phyloP scores from a whole-genome alignment of 2,797 vertebrate species.

The Huso huso region DNA sequence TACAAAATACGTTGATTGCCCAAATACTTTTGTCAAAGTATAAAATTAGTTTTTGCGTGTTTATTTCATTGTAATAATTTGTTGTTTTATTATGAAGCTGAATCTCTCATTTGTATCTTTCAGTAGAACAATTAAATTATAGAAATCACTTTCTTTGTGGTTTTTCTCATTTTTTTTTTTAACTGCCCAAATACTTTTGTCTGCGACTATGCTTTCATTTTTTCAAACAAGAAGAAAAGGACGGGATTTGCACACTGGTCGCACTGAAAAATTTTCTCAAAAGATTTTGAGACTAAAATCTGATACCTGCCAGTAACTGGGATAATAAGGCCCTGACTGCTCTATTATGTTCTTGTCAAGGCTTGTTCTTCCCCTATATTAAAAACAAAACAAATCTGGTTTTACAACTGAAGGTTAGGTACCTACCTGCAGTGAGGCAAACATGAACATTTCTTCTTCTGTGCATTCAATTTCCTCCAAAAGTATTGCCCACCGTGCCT shows the following conservation, averaged over 20 bases:
- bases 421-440: slow-evolving; percentile 87
- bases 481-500: slow-evolving; percentile 90
- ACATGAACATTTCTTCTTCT: slow-evolving; percentile 96
- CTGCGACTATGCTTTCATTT: too few relatives aligned
- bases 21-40: too few relatives aligned
- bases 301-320: not conserved
- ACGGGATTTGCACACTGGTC: not conserved
- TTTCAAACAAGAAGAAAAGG: not conserved
- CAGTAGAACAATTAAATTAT: too few relatives aligned
- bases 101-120: too few relatives aligned
- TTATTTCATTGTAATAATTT: too few relatives aligned
- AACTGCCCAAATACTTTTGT: too few relatives aligned
- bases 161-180: too few relatives aligned
- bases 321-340: not conserved
- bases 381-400: slow-evolving; percentile 22
- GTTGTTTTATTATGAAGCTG: too few relatives aligned
- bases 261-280: not conserved
- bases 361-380: not conserved
- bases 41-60: too few relatives aligned
- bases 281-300: not conserved
- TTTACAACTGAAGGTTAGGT: slow-evolving; percentile 17
- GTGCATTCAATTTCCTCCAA: slow-evolving; percentile 95
- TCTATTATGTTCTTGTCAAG: slow-evolving; percentile 4
- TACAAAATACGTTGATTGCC: too few relatives aligned
- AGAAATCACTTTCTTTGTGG: too few relatives aligned